Evolutionary conservation across 2,113 vertebrate species (phyloP), one percentile per base, ranked within the genome.

Genomic region (Cepphus grylle): DNA sequence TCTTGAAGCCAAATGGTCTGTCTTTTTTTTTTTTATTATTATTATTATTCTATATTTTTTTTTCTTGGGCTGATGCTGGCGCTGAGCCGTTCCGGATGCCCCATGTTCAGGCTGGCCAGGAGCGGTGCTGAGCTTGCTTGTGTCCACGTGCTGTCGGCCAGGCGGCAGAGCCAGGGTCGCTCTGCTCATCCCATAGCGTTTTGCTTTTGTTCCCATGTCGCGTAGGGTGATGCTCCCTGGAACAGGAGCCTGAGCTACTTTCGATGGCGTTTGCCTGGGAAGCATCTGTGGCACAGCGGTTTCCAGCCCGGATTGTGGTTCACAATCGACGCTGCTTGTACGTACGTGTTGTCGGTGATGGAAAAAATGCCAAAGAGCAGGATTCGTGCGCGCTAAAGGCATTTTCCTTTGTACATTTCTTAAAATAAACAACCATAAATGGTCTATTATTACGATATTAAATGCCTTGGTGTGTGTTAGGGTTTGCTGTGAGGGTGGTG

Each of bases 341-440:
- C 61, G 92, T 98, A 91, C 40, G 26, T 93, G 84, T 97, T 2
- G 90, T 94, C 43, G 1, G 86, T 52, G 71, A 27, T 21, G 91
- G 86, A 52, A 43, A 42, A 56, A 81, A 69, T 56, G 80, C 88
- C 84, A 20, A 70, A 86, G 93, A 82, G 91, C 90, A 72, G 81
- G 86, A n/a, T 78, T 69, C 16, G 47, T 78, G 93, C 50, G 84
- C 93, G 91, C 88, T 93, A 9, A 89, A 88, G 93, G 93, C 27
- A 2, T 66, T 96, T 95, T 50, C 49, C 78, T 97, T 97, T 97
- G 94, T 98, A 97, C 90, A 50, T 97, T 98, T 98, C 97, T 97
- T 97, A 97, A 80, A 98, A 98, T 98, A 98, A 98, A 97, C 86
- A 42, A 91, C 56, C 29, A 38, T 95, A 91, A 97, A 97, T 21